Evolutionary conservation across 2,113 vertebrate genomes (phyloP).

Genomic region (Notiomystis cincta): DNA sequence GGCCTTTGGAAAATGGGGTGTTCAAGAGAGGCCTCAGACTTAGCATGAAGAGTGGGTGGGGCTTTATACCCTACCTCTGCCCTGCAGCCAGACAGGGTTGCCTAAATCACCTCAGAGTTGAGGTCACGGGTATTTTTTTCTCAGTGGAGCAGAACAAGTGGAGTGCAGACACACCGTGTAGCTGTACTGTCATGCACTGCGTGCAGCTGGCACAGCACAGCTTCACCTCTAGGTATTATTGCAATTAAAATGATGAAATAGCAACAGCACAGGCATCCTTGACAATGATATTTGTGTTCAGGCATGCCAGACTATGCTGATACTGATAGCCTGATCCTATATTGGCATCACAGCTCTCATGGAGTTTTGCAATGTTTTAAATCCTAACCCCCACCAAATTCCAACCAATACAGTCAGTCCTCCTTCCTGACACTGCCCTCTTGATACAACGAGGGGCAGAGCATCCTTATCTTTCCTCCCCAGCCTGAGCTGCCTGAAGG

Average conservation of each 20-base stretch:
- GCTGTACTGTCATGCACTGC: background rate
- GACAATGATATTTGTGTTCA: background rate
- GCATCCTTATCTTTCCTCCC: background rate
- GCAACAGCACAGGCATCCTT: background rate
- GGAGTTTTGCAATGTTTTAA: background rate
- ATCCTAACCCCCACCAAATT: background rate
- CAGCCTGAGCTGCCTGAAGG: background rate
- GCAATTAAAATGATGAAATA: constrained; percentile 36
- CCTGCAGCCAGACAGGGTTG: background rate
- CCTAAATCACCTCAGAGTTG: background rate
- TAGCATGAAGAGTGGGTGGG: background rate
- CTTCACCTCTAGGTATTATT: constrained; percentile 17
- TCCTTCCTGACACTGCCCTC: background rate
- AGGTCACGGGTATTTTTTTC: background rate
- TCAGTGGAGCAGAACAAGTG: background rate
- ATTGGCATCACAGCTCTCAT: background rate
- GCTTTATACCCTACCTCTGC: background rate
- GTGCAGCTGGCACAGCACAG: background rate
- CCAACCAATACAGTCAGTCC: background rate
- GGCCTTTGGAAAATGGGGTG: background rate
- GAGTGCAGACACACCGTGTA: background rate
- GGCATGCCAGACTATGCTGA: constrained; percentile 2
- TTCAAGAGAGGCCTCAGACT: background rate
- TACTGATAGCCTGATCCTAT: background rate
- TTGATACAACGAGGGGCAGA: background rate